These are phyloP conservation scores for Popillia japonica DNA, from an alignment of 1,140 invertebrate genomes.

Conservation along the genomic window DNA sequence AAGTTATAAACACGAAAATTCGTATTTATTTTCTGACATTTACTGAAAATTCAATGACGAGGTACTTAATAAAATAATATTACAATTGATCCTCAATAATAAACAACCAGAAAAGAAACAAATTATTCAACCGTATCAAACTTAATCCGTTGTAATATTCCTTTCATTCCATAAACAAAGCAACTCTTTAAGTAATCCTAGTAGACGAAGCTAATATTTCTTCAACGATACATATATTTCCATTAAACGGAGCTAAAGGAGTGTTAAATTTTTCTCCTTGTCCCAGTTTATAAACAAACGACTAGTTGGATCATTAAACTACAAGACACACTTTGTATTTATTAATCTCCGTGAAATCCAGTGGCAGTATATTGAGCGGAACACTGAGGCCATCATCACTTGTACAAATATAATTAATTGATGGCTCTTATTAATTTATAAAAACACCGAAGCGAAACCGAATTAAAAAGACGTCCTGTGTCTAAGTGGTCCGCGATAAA, in stretches of 20 bases:
- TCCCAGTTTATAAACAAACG: background rate
- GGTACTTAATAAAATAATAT: too few species aligned
- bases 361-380: slow-evolving; percentile 3
- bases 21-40: too few species aligned
- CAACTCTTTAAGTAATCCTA: background rate
- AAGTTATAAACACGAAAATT: too few species aligned
- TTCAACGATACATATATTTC: slow-evolving; percentile 12
- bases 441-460: background rate
- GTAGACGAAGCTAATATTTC: background rate
- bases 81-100: too few species aligned
- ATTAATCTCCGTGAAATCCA: slow-evolving; percentile 4
- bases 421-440: slow-evolving; percentile 19
- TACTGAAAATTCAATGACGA: too few species aligned
- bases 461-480: background rate
- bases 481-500: slow-evolving; percentile 10
- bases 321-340: slow-evolving; percentile 32
- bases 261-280: slow-evolving; percentile 19
- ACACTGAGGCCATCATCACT: slow-evolving; percentile 16
- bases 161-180: background rate
- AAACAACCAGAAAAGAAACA: too few species aligned
- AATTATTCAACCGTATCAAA: too few species aligned
- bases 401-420: slow-evolving; percentile 15
- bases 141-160: background rate
- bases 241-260: slow-evolving; percentile 16
- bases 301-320: background rate